Evolutionary conservation across 2,113 vertebrate genomes (phyloP), one percentile per base, ranked within the genome.

Genomic region (Embiotoca jacksoni): DNA sequence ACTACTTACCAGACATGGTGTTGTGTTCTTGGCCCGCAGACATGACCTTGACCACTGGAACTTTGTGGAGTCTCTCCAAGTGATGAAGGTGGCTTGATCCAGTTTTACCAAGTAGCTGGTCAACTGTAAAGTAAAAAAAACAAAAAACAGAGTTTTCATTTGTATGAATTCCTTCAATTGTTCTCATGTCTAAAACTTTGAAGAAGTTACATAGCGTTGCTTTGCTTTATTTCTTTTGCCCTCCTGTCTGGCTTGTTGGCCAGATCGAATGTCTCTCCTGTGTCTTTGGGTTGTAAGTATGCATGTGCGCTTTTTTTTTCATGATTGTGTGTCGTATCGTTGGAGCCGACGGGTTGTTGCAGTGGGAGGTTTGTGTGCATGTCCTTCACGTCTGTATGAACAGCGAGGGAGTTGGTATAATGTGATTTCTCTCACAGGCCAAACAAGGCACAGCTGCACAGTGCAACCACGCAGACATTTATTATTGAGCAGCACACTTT

Each of bases 401-500:
- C 85, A 84, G 47, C 69, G 39, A 61, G 69, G 80, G 85, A 87
- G 55, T 60, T 36, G 35, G 65, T 84, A 69, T 84, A 82, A 90
- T 88, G 84, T 86, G 75, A 80, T 88, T 84, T 83, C 49, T 68
- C 85, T 85, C 84, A 62, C 61, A 86, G 80, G 86, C 90, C 75
- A 81, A 89, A 90, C 81, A 84, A 82, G 23, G 82, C 16, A 16
- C 87, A 82, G 85, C 78, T 87, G 86, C 82, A 78, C 75, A 53
- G 85, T 58, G 81, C 47, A 36, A 75, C 79, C 83, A 63, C 88
- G 72, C 82, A 73, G 82, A 67, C 92, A 91, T 93, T 79, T 88
- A 91, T 93, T 92, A 92, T 90, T 90, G 85, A 92, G 80, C 72
- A 82, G 73, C 39, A 54, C 65, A 59, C 82, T 75, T 93, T 90